Evolutionary conservation across 2,113 vertebrate genomes (phyloP).

Genomic region (Arvicanthis niloticus): DNA sequence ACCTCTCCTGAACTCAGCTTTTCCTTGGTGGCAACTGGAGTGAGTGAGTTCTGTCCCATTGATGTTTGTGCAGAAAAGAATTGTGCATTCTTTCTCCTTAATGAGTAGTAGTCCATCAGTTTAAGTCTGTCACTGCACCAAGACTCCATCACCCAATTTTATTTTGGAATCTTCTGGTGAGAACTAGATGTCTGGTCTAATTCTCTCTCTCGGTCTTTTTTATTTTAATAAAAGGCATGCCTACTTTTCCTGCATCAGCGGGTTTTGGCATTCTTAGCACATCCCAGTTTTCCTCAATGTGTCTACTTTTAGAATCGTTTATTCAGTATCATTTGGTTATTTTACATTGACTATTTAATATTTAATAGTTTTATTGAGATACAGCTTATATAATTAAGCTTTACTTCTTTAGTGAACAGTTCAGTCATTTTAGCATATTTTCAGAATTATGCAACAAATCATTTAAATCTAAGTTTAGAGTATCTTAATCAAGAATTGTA

Average conservation of each 20-base stretch:
- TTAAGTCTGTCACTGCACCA: background rate
- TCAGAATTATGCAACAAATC: background rate
- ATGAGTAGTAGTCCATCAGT: background rate
- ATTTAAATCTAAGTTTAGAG: slow-evolving; percentile 13
- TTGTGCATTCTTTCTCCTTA: slow-evolving; percentile 1
- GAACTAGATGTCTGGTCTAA: background rate
- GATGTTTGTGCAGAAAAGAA: background rate
- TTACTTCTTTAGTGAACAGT: background rate
- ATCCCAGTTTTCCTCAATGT: background rate
- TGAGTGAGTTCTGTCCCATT: background rate
- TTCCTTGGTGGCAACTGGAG: background rate
- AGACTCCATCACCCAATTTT: background rate
- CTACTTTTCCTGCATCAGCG: background rate
- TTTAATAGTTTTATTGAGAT: background rate
- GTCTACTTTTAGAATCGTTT: background rate
- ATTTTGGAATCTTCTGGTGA: background rate
- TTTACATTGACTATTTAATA: background rate
- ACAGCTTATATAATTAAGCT: background rate
- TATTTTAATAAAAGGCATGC: background rate
- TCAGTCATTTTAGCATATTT: background rate
- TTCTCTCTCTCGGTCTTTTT: background rate
- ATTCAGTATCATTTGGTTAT: background rate
- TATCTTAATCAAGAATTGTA: background rate
- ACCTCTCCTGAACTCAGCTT: background rate
- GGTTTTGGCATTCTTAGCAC: background rate